phyloP scores from a whole-genome alignment of 2,797 vertebrate genomes.

The Phalanger gymnotis region DNA sequence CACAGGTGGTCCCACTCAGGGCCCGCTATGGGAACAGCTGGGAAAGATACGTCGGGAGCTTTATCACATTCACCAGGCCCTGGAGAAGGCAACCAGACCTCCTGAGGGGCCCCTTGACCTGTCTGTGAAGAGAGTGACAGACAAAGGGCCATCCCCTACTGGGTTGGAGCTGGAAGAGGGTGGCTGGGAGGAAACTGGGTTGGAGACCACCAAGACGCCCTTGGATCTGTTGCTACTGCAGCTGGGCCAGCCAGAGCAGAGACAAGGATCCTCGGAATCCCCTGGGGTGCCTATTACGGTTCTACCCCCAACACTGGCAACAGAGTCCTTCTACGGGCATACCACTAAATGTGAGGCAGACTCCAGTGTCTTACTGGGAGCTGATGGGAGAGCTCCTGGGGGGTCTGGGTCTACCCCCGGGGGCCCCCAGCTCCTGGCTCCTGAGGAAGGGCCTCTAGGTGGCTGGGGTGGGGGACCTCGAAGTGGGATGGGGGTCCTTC shows the following conservation, averaged over 20 bases:
- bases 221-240: conserved; percentile 50
- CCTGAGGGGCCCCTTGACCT: conserved; percentile 93
- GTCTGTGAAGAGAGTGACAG: conserved; percentile 88
- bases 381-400: conserved; percentile 85
- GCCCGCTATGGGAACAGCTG: conserved; percentile 93
- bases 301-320: conserved; percentile 65
- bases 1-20: conserved; percentile 89
- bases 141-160: conserved; percentile 72
- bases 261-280: conserved; percentile 48
- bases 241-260: conserved; percentile 81
- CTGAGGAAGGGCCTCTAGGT: neutral
- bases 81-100: conserved; percentile 88
- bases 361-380: conserved; percentile 94
- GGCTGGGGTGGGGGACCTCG: neutral
- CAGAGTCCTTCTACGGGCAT: conserved; percentile 86
- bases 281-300: conserved; percentile 62
- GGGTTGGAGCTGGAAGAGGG: neutral
- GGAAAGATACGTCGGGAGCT: conserved; percentile 95
- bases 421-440: neutral
- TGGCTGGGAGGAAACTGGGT: conserved; percentile 26
- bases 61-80: conserved; percentile 93
- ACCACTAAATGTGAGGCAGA: conserved; percentile 98
- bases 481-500: neutral
- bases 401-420: conserved; percentile 60
- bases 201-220: conserved; percentile 51